Evolutionary conservation across 2,797 vertebrate species (phyloP), one percentile per base, ranked within the genome.

Genomic region (Somateria mollissima): DNA sequence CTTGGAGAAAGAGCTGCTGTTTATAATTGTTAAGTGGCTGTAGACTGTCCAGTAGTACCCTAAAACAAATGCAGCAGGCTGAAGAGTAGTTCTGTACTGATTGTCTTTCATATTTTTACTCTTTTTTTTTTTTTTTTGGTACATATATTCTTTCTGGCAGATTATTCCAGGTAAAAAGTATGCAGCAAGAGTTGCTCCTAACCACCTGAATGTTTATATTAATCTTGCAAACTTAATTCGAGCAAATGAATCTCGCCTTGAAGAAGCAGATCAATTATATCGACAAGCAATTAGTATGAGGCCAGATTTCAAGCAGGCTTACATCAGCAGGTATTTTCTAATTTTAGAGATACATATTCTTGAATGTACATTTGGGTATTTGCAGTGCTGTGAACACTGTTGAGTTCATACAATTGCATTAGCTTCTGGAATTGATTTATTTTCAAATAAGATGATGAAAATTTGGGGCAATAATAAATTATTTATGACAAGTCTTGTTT

Each of bases 251-350:
- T 99, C 99, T 2, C 98, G 99, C 2, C 98, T 99, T 22, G 99
- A 99, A 94, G 99, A 99, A 97, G 99, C 99, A 0, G 99, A 99
- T 97, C 99, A 99, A 85, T 98, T 99, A 9, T 99, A 99, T 96
- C 98, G 99, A 83, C 99, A 99, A 90, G 99, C 99, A 19, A 99
- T 99, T 97, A 99, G 99, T 97, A 99, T 99, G 99, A 98, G 99
- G 57, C 99, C 99, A 0, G 99, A 99, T 98, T 99, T 99, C 98
- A 99, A 99, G 92, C 99, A 99, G 80, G 99, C 99, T 79, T 99
- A 99, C 96, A 99, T 99, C 90, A 99, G 99, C 99, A 99, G 99
- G 99, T 98, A 98, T 77, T 56, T 84, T 57, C 69, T 87, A 10
- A 25, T 80, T 79, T 58, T 34, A 73, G 36, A 61, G 21, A 49